Base-by-base conservation (phyloP, 2,113 vertebrate species). In the Tangachromis dhanisi region DNA sequence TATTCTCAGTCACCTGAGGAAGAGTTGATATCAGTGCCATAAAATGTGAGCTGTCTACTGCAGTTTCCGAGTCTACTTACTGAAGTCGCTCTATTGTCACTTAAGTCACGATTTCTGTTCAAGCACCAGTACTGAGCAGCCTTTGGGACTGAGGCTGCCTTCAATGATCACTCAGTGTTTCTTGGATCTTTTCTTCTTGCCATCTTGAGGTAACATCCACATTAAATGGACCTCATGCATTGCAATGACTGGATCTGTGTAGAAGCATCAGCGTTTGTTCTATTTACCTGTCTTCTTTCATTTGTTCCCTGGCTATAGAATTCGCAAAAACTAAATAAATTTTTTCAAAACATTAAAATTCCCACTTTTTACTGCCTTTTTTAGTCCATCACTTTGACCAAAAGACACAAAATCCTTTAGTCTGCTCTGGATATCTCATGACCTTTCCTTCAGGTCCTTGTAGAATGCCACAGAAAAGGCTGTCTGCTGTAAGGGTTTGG, bases 371-470 rank as follows among this genome's bases (percentile, higher is more conserved):
- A 16, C 16, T 83, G 9, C 9, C 31, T 10, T 47, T 47, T 35
- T 71, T 5, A 80, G 76, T 83, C 54, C 54, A 35, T 86, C 63
- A 40, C 82, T 80, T 68, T 49, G 47, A 40, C 68, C 55, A 57
- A 79, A 88, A 88, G 88, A 83, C 83, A 76, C 89, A 86, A 88
- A 91, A 91, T 91, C 86, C 90, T 92, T 94, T 85, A 81, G 84
- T 92, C 88, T 80, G 68, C 90, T 83, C 79, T 90, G 84, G 92
- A 91, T 88, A 81, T 31, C 66, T 89, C 82, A 81, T 96, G 93
- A 96, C 95, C 96, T 96, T 97, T 94, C 92, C 79, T 90, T 40
- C 76, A 82, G 90, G 89, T 94, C 87, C 90, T 93, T 84, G 84
- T 88, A 87, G 88, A 93, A 92, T 91, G 88, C 89, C 86, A 80